These are phyloP conservation scores for Chiridota heheva DNA, from an alignment of 35 echinoderm and acorn worm genomes.

Conservation along the genomic window DNA sequence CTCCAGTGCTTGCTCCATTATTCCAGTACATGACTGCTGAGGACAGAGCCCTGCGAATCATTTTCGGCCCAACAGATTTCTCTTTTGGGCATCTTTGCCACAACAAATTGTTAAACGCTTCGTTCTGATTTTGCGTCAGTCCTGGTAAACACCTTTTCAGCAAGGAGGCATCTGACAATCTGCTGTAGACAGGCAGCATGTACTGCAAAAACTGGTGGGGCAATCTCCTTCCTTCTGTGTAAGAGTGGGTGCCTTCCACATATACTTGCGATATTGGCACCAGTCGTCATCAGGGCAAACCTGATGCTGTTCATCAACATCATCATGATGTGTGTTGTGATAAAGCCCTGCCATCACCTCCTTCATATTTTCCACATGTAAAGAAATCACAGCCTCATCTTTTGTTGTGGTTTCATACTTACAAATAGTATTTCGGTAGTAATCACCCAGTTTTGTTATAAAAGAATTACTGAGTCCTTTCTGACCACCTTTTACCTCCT, in stretches of 20 bases:
- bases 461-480: no score
- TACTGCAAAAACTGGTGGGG: background rate
- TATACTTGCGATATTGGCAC: background rate
- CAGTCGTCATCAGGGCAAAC: slow-evolving; percentile 8
- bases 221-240: background rate
- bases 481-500: no score
- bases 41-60: background rate
- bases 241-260: slow-evolving; percentile 2
- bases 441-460: background rate
- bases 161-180: background rate
- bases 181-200: background rate
- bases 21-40: background rate
- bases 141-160: slow-evolving; percentile 12
- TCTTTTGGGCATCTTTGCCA: slow-evolving; percentile 13
- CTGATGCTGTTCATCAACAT: slow-evolving; percentile 10
- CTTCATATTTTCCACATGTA: background rate
- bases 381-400: background rate
- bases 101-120: background rate
- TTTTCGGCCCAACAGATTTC: background rate
- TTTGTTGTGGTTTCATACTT: slow-evolving; percentile 6
- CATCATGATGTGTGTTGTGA: slow-evolving; percentile 1
- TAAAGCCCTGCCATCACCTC: slow-evolving; percentile 19
- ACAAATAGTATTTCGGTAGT: background rate
- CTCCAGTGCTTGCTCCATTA: background rate
- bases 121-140: slow-evolving; percentile 23